These are phyloP conservation scores for Apotomis betuletana DNA, from an alignment of 2,888 invertebrate species.

Conservation along the genomic window DNA sequence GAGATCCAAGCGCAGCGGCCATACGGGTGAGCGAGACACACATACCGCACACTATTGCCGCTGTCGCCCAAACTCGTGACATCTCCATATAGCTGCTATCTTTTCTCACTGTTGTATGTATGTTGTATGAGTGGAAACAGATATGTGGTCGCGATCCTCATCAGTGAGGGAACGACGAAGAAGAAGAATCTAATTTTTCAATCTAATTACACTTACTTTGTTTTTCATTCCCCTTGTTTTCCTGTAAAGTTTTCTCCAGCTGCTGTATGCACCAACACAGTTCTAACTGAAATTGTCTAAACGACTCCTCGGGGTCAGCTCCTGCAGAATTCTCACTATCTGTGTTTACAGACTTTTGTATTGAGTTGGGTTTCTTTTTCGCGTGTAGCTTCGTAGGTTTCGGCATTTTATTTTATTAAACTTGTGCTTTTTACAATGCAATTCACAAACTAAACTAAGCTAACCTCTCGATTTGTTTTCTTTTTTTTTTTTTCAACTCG, in stretches of 20 bases:
- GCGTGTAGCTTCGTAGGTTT: slow-evolving; percentile 75
- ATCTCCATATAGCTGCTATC: too few relatives aligned
- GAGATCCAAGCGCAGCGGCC: too few relatives aligned
- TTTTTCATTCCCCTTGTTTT: slow-evolving; percentile 85
- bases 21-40: too few relatives aligned
- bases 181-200: too few relatives aligned
- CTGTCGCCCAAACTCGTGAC: too few relatives aligned
- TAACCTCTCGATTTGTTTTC: slow-evolving; percentile 36
- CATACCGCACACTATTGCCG: too few relatives aligned
- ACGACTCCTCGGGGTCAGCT: slow-evolving; percentile 76
- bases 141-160: too few relatives aligned
- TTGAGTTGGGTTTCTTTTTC: slow-evolving; percentile 69
- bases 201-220: slow-evolving; percentile 72
- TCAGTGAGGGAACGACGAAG: too few relatives aligned
- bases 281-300: slow-evolving; percentile 89
- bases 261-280: slow-evolving; percentile 92
- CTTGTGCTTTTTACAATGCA: neutral
- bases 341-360: slow-evolving; percentile 69
- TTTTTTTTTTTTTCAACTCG: neutral
- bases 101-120: too few relatives aligned
- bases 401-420: slow-evolving; percentile 60
- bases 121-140: too few relatives aligned
- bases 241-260: slow-evolving; percentile 83
- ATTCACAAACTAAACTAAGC: neutral
- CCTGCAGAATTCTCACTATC: slow-evolving; percentile 60